Base-by-base conservation (phyloP, 2,797 vertebrate genomes). In the Sebastes steindachneri region DNA sequence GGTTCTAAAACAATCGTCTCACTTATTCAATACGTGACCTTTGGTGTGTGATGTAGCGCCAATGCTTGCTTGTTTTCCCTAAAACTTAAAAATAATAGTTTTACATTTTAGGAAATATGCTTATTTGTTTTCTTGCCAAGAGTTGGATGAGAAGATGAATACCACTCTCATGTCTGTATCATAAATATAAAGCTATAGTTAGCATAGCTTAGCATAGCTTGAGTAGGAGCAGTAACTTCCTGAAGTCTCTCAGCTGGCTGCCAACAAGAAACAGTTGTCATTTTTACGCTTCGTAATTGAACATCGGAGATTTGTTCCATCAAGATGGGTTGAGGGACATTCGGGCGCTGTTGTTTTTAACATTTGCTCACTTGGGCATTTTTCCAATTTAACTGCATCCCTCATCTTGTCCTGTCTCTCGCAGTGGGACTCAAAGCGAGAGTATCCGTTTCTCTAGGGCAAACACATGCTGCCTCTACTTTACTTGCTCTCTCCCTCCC, bases 391-490 rank as follows among this genome's bases (percentile, higher is more conserved):
- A 73, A 68, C 64, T 5, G 29, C 28, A 68, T 77, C 78, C 68
- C 73, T 83, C 74, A 69, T 88, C 70, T 74, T 82, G 55, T 85
- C 57, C 3, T 62, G 75, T 80, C 59, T 89, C 73, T 72, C 65
- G 1, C 74, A 68, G 69, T 60, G 28, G 67, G 77, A 64, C 63
- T 88, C 77, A 82, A 73, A 83, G 70, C 7, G 14, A 53, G 31
- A 88, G 59, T 26, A 75, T 86, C 63, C 64, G 0, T 54, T 60
- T 75, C 86, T 83, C 58, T 67, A 11, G 70, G 75, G 82, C 76
- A 82, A 89, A 91, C 85, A 86, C 85, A 88, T 69, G 85, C 78
- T 78, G 62, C 54, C 57, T 75, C 59, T 62, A 31, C 73, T 82
- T 83, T 71, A 59, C 65, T 73, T 29, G 17, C 58, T 60, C 26